These are phyloP conservation scores for Pithys albifrons DNA, from an alignment of 2,113 vertebrate genomes.

Conservation along the genomic window DNA sequence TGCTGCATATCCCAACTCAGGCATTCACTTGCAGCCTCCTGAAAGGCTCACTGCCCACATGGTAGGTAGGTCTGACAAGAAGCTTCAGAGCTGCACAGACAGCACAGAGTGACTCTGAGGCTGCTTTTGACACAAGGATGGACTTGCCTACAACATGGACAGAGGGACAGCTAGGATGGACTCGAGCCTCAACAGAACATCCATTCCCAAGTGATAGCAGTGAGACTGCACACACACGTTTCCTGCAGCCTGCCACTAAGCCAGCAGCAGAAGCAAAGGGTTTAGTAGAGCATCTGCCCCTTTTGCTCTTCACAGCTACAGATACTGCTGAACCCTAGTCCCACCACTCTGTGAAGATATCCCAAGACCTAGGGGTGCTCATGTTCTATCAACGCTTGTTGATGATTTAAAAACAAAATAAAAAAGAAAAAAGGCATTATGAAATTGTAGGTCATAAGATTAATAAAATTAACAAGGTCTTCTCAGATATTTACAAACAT, in stretches of 20 bases:
- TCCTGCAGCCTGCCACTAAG: background rate
- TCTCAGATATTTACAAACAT: background rate
- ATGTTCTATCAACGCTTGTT: background rate
- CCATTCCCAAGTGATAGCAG: background rate
- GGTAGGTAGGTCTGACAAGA: background rate
- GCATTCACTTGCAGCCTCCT: background rate
- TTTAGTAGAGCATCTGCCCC: background rate
- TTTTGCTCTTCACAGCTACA: background rate
- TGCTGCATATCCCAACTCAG: background rate
- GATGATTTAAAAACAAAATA: background rate
- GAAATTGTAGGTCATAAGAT: background rate
- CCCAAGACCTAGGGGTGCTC: background rate
- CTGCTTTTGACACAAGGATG: background rate
- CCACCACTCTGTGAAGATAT: background rate
- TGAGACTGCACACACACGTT: rapidly evolving
- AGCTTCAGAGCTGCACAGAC: background rate
- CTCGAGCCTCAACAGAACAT: background rate
- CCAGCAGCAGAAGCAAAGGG: background rate
- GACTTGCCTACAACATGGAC: background rate
- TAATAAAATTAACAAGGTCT: background rate
- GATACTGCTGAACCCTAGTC: background rate
- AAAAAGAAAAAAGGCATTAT: background rate
- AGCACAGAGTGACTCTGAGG: background rate
- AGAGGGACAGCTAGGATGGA: background rate
- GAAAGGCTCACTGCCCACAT: background rate